phyloP scores from a whole-genome alignment of 2,797 vertebrate species.

The Denticeps clupeoides region DNA sequence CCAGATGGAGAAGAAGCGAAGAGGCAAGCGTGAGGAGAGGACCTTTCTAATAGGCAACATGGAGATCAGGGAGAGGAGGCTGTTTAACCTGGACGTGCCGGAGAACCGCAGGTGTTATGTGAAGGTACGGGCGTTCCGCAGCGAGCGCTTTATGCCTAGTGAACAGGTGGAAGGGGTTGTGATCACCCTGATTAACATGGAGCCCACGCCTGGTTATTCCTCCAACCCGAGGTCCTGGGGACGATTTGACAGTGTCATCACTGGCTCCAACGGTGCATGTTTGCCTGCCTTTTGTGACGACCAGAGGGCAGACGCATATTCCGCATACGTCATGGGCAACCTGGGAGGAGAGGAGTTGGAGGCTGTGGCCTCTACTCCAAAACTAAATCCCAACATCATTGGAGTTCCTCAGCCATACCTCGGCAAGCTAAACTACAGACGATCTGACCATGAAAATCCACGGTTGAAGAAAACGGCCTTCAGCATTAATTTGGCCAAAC shows the following conservation, averaged over 20 bases:
- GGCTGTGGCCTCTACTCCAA: constrained; percentile 78
- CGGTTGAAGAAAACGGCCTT: constrained; percentile 87
- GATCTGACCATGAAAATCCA: constrained; percentile 80
- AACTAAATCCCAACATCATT: constrained; percentile 76
- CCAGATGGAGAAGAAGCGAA: constrained; percentile 61
- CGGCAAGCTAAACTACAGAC: constrained; percentile 80
- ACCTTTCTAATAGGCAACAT: constrained; percentile 95
- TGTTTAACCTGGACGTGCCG: constrained; percentile 95
- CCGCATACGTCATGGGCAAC: constrained; percentile 82
- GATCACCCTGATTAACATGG: constrained; percentile 84
- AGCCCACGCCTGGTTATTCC: constrained; percentile 80
- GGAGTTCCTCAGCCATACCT: constrained; percentile 88
- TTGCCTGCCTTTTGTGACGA: constrained; percentile 93
- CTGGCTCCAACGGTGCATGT: constrained; percentile 81
- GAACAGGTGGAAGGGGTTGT: constrained; percentile 91
- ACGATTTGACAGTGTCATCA: constrained; percentile 87
- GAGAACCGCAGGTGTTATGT: constrained; percentile 89
- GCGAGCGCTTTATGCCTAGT: constrained; percentile 83
- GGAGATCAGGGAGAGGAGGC: constrained; percentile 90
- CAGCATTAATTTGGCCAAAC: constrained; percentile 87
- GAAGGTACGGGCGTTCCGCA: constrained; percentile 85
- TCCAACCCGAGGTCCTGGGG: constrained; percentile 93
- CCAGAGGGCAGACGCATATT: constrained; percentile 76
- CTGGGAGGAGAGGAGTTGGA: constrained; percentile 90
- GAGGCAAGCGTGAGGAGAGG: constrained; percentile 82